Conservation (phyloP, 2,797 vertebrate genomes). For the Dallia pectoralis region DNA sequence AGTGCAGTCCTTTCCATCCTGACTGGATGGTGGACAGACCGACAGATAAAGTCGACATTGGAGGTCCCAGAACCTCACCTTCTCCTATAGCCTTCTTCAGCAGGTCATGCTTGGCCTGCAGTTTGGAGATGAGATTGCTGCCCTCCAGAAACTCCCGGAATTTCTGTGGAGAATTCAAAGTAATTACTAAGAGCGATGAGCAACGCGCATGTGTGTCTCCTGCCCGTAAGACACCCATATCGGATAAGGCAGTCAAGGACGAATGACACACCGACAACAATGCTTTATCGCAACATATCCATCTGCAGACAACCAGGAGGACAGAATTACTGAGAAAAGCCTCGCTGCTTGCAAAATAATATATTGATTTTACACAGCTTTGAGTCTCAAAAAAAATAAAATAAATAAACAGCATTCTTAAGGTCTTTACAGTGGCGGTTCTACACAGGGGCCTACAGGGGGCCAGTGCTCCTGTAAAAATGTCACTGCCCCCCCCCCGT, state of each 20-base stretch:
- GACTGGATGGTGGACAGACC: neutral
- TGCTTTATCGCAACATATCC: slow-evolving; percentile 57
- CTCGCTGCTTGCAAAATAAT: slow-evolving; percentile 6
- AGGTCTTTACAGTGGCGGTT: neutral
- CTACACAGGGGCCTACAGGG: no score
- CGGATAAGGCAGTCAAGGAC: slow-evolving; percentile 54
- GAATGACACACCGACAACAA: slow-evolving; percentile 40
- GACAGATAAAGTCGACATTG: neutral
- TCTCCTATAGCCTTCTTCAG: slow-evolving; percentile 93
- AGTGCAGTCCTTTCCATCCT: neutral
- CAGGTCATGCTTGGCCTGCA: slow-evolving; percentile 98
- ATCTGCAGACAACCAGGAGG: slow-evolving; percentile 43
- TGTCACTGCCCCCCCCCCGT: no score
- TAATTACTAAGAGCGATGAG: slow-evolving; percentile 56
- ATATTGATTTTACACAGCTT: neutral
- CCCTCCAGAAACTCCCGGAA: slow-evolving; percentile 97
- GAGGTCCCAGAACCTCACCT: slow-evolving; percentile 70
- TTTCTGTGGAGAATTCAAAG: slow-evolving; percentile 86
- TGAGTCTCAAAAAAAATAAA: neutral
- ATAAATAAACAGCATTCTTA: neutral
- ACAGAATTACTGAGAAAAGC: slow-evolving; percentile 31
- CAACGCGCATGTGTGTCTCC: slow-evolving; percentile 27
- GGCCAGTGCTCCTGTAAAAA: no score
- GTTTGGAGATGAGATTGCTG: slow-evolving; percentile 98
- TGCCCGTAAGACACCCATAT: slow-evolving; percentile 52